Evolutionary conservation across 2,797 vertebrate genomes (phyloP).

Genomic region (Scarus forsteni): DNA sequence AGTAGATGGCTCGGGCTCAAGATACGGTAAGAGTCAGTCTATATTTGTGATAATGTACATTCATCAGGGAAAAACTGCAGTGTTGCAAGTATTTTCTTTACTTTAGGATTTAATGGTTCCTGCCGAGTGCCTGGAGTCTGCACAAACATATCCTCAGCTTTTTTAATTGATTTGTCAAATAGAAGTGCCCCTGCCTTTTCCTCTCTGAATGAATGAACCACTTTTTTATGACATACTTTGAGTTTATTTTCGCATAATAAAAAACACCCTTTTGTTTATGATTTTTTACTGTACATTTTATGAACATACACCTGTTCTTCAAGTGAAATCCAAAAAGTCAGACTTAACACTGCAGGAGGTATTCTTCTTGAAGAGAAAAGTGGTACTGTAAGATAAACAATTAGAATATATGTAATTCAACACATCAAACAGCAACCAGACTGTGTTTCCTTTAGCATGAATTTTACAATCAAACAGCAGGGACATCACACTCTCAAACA

Average conservation of each 20-base stretch:
- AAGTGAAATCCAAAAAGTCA: too few species aligned
- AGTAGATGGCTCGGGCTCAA: conserved; percentile 47
- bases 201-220: neutral
- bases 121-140: conserved; percentile 32
- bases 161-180: conserved; percentile 39
- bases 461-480: too few species aligned
- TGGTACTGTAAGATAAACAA: too few species aligned
- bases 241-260: neutral
- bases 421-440: too few species aligned
- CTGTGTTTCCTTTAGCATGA: too few species aligned
- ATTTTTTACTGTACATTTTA: too few species aligned
- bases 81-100: conserved; percentile 62
- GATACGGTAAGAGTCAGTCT: conserved; percentile 66
- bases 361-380: too few species aligned
- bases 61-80: conserved; percentile 71
- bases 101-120: conserved; percentile 44
- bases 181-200: neutral
- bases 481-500: too few species aligned
- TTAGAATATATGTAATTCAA: too few species aligned
- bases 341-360: too few species aligned
- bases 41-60: conserved; percentile 74
- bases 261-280: too few species aligned
- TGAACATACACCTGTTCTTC: too few species aligned
- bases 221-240: neutral
- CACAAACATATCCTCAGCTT: conserved; percentile 1